phyloP scores from a whole-genome alignment of 2,888 invertebrate genomes.

The Andrena bicolor region DNA sequence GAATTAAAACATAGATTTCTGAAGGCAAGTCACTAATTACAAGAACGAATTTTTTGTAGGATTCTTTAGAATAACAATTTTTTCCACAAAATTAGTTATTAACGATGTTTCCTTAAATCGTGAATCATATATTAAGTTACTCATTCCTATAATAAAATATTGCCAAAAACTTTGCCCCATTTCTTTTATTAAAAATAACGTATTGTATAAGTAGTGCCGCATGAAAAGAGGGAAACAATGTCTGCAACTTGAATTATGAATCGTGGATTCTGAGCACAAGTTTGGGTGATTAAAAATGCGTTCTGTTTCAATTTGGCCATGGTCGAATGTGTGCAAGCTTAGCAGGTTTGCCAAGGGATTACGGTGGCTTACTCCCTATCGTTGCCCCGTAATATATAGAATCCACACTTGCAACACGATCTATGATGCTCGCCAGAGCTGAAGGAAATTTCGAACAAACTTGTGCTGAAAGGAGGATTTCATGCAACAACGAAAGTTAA shows the following conservation, averaged over 20 bases:
- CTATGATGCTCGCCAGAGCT: conserved; percentile 35
- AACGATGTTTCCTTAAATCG: too few species aligned
- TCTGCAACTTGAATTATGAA: neutral
- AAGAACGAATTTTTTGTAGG: too few species aligned
- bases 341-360: conserved; percentile 67
- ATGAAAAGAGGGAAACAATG: neutral
- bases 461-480: conserved; percentile 40
- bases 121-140: too few species aligned
- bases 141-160: too few species aligned
- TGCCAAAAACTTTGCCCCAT: too few species aligned
- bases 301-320: conserved; percentile 51
- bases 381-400: conserved; percentile 61
- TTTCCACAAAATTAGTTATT: too few species aligned
- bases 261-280: neutral
- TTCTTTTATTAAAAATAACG: too few species aligned
- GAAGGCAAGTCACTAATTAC: too few species aligned
- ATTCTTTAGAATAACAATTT: too few species aligned
- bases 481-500: conserved; percentile 33
- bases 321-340: conserved; percentile 34
- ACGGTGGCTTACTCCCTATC: conserved; percentile 63
- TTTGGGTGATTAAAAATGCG: conserved; percentile 44
- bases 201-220: too few species aligned
- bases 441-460: conserved; percentile 49
- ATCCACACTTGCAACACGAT: conserved; percentile 47
- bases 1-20: too few species aligned